Evolutionary conservation across 1,140 invertebrate species (phyloP), one percentile per base, ranked within the genome.

Genomic region (Brachionus angularis): DNA sequence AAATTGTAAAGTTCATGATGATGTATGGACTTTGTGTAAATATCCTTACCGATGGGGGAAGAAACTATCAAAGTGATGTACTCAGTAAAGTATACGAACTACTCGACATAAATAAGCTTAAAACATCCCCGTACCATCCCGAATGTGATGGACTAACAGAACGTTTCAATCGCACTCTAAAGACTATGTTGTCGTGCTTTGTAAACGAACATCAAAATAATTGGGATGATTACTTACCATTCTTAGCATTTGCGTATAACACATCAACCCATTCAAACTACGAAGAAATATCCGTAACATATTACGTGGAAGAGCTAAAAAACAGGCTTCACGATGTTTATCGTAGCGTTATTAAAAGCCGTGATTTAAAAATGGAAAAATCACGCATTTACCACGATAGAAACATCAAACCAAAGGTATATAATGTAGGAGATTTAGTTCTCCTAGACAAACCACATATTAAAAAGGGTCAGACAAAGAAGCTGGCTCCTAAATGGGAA

Each of bases 81-180:
- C 72, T 3, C n/a, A 55, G 2, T 67, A 61, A 10, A 2, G 46
- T 3, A 34, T 72, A 47, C 3, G 2, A 44, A 25, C 1, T 34
- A 2, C n/a, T 44, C 1, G 34, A 23, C 14, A 31, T 44, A 0
- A 4, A 44, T 16, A 3, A 64, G 8, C 67, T 75, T 3, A 34
- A 21, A 14, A 39, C 55, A 10, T 31, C 55, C 5, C 33, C 74
- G 2, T 77, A 74, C 27, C 73, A 74, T 52, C 75, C 73, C 0
- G 55, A 72, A 72, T 50, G 72, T 7, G 73, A 75, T 36, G 71
- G 58, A 23, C 62, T 72, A 12, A 72, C 74, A 1, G 75, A 76
- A 52, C 21, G 76, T 14, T 75, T 75, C 3, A 74, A 74, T 21
- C 55, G 71, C n/a, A n/a, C n/a, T 4, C 42, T 79, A 23, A 55